Evolutionary conservation across 2,113 vertebrate genomes (phyloP).

Genomic region (Corynorhinus townsendii): DNA sequence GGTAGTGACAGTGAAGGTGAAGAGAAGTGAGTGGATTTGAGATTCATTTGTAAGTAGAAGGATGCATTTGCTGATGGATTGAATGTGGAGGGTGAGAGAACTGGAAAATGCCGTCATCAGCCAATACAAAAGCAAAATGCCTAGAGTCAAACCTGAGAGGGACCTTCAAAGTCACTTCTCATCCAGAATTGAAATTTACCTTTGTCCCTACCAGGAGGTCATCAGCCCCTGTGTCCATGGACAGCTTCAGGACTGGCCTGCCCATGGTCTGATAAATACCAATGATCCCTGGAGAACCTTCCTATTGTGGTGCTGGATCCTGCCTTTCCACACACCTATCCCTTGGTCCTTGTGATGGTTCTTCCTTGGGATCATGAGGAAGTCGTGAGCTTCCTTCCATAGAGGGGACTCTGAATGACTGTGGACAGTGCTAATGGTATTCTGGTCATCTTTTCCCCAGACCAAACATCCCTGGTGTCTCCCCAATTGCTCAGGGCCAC

Average conservation of each 20-base stretch:
- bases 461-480: background rate
- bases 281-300: background rate
- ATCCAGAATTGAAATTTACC: background rate
- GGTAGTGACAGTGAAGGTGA: background rate
- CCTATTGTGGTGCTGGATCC: too few relatives aligned
- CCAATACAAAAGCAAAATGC: background rate
- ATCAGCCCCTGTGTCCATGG: background rate
- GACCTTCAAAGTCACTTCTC: background rate
- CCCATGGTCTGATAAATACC: fast-evolving
- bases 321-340: background rate
- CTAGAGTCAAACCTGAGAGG: background rate
- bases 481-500: background rate
- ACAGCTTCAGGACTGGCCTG: background rate
- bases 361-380: background rate
- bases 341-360: background rate
- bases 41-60: background rate
- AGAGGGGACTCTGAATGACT: background rate
- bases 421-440: background rate
- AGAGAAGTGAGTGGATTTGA: background rate
- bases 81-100: background rate
- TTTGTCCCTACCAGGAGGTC: background rate
- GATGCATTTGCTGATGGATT: background rate
- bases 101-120: background rate
- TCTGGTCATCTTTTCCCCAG: background rate
- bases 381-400: background rate